A percentile compares a stretch with the other conserved stretches of the same genome.
phyloP scores from a whole-genome alignment of 2,888 invertebrate genomes.

The Allacma fusca region DNA sequence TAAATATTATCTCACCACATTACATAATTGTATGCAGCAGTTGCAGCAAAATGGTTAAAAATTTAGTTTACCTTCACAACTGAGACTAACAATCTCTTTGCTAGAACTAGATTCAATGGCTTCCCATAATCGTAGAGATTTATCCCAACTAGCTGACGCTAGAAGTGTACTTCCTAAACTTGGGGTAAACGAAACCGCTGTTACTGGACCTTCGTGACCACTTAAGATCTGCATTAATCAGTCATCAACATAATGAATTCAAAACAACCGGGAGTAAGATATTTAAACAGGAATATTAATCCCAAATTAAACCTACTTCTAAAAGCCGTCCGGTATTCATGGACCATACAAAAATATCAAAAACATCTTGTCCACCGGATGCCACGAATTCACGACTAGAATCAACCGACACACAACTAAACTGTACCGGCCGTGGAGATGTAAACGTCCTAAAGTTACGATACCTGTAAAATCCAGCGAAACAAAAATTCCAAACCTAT shows the following conservation, averaged over 20 bases:
- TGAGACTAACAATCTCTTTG: conserved; percentile 81
- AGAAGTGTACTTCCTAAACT: conserved; percentile 75
- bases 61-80: conserved; percentile 71
- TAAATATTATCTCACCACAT: too few species aligned
- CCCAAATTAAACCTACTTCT: conserved; percentile 70
- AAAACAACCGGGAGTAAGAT: not conserved
- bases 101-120: conserved; percentile 81
- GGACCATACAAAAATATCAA: conserved; percentile 96
- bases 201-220: conserved; percentile 94
- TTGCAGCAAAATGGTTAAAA: not conserved
- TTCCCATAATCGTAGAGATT: conserved; percentile 90
- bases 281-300: not conserved
- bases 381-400: conserved; percentile 90
- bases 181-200: conserved; percentile 82
- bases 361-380: conserved; percentile 93
- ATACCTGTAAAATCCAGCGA: too few species aligned
- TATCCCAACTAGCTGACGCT: conserved; percentile 94
- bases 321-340: conserved; percentile 89
- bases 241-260: not conserved
- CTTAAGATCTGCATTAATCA: conserved; percentile 72
- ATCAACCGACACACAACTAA: conserved; percentile 89
- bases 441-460: conserved; percentile 97
- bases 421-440: conserved; percentile 89
- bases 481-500: too few species aligned
- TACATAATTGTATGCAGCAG: not conserved